Base-by-base conservation (phyloP, 37 sponge, comb jelly and placozoan species). In the Spongilla lacustris region DNA sequence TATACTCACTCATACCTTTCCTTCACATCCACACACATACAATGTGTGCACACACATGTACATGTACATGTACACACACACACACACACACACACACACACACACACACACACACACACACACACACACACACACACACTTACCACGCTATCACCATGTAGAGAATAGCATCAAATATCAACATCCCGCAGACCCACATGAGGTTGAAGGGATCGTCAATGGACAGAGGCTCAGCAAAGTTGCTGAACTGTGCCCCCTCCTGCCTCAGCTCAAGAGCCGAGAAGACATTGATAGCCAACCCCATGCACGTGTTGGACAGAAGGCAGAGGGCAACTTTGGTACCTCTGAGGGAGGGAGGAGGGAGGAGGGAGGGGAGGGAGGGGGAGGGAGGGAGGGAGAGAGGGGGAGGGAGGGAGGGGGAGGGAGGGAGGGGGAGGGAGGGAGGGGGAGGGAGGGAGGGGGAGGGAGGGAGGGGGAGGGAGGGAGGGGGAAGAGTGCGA, bases 131-230 rank as follows among this genome's bases (percentile, higher is more conserved):
- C 41, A 41, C 41, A 41, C 41, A 41, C 41, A 41, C 88, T 80
- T 50, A 96, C 98, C 98, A 98, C 22, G 92, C 91, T 17, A 98
- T 24, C 29, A 95, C 29, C 73, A 94, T 84, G 89, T 98, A 95
- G 78, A 98, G n/a, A 32, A 95, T 21, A 29, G 84, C 50, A 83
- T 94, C 94, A 1, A 95, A 30, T 8, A 92, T 32, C 74, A 98
- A 34, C 98, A 98, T 98, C 17, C 71, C 84, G 50, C 92, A 83
- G 14, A 94, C 92, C 28, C 80, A 76, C 4, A 69, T 85, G 75
- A 98, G 66, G 66, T 83, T 86, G 85, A 98, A 93, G 29, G 41
- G 34, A 67, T 98, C 98, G 32, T 91, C 91, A 23, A 67, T 70
- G 24, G 91, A 92, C 68, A 89, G 80, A 8, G 90, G 90, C 26